Percentiles rank a stretch among this genome's conserved stretches.
These are phyloP conservation scores for Bombyx mori DNA, from an alignment of 1,140 invertebrate species.

Conservation along the genomic window DNA sequence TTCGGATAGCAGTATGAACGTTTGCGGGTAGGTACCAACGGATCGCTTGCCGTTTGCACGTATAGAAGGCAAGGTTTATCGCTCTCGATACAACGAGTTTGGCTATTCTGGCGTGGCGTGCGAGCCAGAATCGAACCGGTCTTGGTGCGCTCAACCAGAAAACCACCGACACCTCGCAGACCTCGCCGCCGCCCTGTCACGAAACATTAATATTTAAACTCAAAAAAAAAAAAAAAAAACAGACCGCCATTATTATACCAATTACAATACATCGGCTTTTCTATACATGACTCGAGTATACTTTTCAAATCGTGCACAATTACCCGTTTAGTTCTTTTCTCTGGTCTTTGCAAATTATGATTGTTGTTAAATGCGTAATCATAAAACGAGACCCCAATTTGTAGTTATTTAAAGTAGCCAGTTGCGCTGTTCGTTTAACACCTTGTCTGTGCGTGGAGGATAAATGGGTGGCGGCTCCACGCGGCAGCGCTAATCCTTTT, in stretches of 20 bases:
- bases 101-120: slow-evolving; percentile 48
- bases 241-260: slow-evolving; percentile 51
- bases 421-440: slow-evolving; percentile 40
- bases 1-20: slow-evolving; percentile 35
- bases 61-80: slow-evolving; percentile 51
- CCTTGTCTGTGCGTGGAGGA: slow-evolving; percentile 49
- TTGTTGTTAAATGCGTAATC: slow-evolving; percentile 14
- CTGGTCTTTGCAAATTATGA: slow-evolving; percentile 16
- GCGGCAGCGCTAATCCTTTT: slow-evolving; percentile 44
- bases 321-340: slow-evolving; percentile 19
- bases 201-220: slow-evolving; percentile 68
- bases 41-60: slow-evolving; percentile 46
- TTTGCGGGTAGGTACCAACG: slow-evolving; percentile 56
- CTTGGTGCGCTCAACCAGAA: slow-evolving; percentile 59
- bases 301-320: slow-evolving; percentile 23
- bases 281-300: slow-evolving; percentile 20
- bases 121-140: slow-evolving; percentile 55
- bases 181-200: slow-evolving; percentile 54
- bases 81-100: slow-evolving; percentile 49
- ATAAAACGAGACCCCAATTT: slow-evolving; percentile 34
- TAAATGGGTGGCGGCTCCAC: slow-evolving; percentile 45
- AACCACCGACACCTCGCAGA: slow-evolving; percentile 63
- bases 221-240: slow-evolving; percentile 50
- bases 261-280: slow-evolving; percentile 43
- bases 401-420: slow-evolving; percentile 25